phyloP scores from a whole-genome alignment of 2,797 vertebrate species.

The Mastacembelus armatus region DNA sequence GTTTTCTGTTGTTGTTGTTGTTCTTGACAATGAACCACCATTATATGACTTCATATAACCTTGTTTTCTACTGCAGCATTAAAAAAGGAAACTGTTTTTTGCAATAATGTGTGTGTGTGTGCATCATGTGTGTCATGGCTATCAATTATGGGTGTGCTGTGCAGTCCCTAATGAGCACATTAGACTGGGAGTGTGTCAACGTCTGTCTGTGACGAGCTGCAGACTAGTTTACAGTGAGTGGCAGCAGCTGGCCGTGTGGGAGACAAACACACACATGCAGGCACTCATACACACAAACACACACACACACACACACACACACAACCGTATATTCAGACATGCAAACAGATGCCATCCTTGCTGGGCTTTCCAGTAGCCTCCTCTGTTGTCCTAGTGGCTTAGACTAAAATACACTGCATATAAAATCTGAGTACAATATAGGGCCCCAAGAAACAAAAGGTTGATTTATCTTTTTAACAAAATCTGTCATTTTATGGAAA shows the following conservation, averaged over 20 bases:
- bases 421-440: too few relatives aligned
- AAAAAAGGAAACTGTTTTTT: slow-evolving; percentile 94
- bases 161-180: slow-evolving; percentile 82
- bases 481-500: background rate
- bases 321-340: slow-evolving; percentile 38
- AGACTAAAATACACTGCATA: too few relatives aligned
- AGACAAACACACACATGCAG: slow-evolving; percentile 72
- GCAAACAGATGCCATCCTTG: slow-evolving; percentile 63
- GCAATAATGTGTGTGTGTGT: slow-evolving; percentile 85
- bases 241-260: slow-evolving; percentile 82
- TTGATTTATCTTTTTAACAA: background rate
- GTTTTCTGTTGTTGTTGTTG: slow-evolving; percentile 90
- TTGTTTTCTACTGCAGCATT: slow-evolving; percentile 99
- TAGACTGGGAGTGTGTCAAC: slow-evolving; percentile 81
- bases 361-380: slow-evolving; percentile 43
- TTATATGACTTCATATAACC: slow-evolving; percentile 99
- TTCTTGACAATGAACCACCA: slow-evolving; percentile 98
- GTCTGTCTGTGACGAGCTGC: slow-evolving; percentile 87
- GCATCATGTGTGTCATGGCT: slow-evolving; percentile 74
- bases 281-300: slow-evolving; percentile 32
- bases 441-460: too few relatives aligned
- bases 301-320: slow-evolving; percentile 23
- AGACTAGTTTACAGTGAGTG: slow-evolving; percentile 89
- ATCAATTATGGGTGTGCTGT: slow-evolving; percentile 79
- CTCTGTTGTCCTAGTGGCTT: slow-evolving; percentile 36